A percentile compares a stretch with the other conserved stretches of the same genome.
Evolutionary conservation across 2,888 invertebrate genomes (phyloP).

Genomic region (Chelonus formosanus): DNA sequence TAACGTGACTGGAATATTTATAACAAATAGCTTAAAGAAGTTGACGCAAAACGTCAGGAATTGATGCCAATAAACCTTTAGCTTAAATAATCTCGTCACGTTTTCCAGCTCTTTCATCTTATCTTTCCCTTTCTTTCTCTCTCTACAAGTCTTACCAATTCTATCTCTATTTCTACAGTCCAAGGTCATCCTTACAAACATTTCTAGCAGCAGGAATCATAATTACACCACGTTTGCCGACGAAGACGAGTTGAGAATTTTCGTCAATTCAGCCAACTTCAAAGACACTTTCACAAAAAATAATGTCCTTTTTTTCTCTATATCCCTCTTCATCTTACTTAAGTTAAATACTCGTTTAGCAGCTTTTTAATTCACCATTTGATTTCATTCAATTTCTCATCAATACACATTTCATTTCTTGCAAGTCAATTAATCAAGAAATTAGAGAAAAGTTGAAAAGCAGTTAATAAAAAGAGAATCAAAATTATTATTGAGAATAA

Average conservation of each 20-base stretch:
- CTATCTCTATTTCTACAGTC: conserved; percentile 14
- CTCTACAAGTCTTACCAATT: conserved; percentile 13
- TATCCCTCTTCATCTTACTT: neutral
- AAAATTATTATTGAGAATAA: neutral
- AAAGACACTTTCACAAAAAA: conserved; percentile 12
- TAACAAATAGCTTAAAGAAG: neutral
- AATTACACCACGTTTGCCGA: conserved; percentile 6
- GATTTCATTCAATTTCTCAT: conserved; percentile 20
- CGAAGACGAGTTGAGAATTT: conserved; percentile 23
- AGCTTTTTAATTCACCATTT: conserved; percentile 14
- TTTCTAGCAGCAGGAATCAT: conserved; percentile 11
- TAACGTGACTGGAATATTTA: neutral
- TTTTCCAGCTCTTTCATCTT: conserved; percentile 24
- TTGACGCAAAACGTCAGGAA: conserved; percentile 34
- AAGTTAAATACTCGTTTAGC: conserved; percentile 21
- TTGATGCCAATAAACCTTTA: conserved; percentile 41
- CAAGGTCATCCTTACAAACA: conserved; percentile 54
- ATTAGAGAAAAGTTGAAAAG: no score
- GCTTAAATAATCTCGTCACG: conserved; percentile 38
- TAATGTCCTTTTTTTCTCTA: neutral
- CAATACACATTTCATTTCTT: neutral
- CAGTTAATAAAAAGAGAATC: neutral
- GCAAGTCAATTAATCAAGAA: conserved; percentile 6
- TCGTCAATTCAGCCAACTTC: conserved; percentile 9
- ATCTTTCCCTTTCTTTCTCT: conserved; percentile 19